These are phyloP conservation scores for Drosophila saltans DNA, from an alignment of 1,140 invertebrate genomes.

Conservation along the genomic window DNA sequence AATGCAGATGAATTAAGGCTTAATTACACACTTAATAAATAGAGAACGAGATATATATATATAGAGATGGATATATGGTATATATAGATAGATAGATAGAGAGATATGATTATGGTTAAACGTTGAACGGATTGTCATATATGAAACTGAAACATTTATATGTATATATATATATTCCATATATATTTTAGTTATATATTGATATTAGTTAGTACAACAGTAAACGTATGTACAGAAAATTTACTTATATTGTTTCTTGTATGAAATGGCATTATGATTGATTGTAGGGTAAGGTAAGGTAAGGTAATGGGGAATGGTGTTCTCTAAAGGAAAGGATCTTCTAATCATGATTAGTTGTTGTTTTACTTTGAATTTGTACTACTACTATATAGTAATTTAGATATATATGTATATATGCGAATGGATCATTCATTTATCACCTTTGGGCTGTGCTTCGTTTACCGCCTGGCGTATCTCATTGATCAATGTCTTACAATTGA, in stretches of 20 bases:
- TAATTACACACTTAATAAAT: slow-evolving; percentile 6
- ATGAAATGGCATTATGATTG: slow-evolving; percentile 8
- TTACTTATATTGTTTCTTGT: not conserved
- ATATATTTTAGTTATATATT: not conserved
- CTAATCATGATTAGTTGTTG: not conserved
- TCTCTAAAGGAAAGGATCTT: slow-evolving; percentile 29
- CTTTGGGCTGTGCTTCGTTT: slow-evolving; percentile 92
- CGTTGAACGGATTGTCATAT: not conserved
- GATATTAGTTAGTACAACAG: slow-evolving; percentile 3
- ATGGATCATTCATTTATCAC: slow-evolving; percentile 83
- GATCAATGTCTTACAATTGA: slow-evolving; percentile 89
- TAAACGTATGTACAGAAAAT: slow-evolving; percentile 14
- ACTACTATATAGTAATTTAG: no score
- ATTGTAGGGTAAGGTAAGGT: not conserved
- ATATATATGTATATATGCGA: slow-evolving; percentile 16
- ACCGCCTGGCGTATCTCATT: slow-evolving; percentile 93
- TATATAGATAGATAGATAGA: no score
- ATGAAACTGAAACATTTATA: not conserved
- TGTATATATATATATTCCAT: not conserved
- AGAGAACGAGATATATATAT: not conserved
- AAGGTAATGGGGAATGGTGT: slow-evolving; percentile 26
- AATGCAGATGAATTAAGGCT: slow-evolving; percentile 5
- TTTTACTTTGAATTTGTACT: not conserved
- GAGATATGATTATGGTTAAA: not conserved
- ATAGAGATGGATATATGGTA: not conserved